Evolutionary conservation across 2,113 vertebrate species (phyloP).

Genomic region (Laticauda colubrina): DNA sequence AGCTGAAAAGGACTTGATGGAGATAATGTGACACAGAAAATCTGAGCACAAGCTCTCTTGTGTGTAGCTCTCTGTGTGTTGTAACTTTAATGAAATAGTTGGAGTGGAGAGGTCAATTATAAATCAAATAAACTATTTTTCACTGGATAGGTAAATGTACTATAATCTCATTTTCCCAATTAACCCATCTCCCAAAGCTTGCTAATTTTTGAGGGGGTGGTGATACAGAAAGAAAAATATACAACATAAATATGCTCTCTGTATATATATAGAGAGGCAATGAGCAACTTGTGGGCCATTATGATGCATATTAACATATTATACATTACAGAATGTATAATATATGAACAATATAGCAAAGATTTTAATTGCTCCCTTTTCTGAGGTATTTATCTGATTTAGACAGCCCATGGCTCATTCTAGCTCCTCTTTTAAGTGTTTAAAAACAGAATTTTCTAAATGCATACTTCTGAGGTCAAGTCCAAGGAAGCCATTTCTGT

Average conservation of each 20-base stretch:
- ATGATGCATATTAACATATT: not conserved
- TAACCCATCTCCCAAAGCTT: not conserved
- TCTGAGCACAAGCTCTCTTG: not conserved
- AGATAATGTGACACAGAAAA: not conserved
- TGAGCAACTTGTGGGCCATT: not conserved
- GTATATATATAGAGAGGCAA: not conserved
- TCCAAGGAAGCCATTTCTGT: not conserved
- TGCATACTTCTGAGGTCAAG: not conserved
- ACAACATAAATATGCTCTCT: not conserved
- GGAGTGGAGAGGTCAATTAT: not conserved
- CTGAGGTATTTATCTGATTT: not conserved
- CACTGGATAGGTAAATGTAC: not conserved
- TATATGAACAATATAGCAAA: not conserved
- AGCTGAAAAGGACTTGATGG: not conserved
- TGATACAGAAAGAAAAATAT: not conserved
- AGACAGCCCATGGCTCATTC: not conserved
- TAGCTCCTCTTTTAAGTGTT: not conserved
- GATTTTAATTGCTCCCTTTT: not conserved
- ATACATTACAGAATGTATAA: not conserved
- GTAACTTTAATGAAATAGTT: not conserved
- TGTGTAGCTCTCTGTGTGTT: not conserved
- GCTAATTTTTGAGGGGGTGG: not conserved
- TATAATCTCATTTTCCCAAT: not conserved
- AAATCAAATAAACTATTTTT: not conserved
- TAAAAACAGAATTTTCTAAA: not conserved